Evolutionary conservation across 2,888 invertebrate genomes (phyloP).

Genomic region (Hymenopus coronatus): DNA sequence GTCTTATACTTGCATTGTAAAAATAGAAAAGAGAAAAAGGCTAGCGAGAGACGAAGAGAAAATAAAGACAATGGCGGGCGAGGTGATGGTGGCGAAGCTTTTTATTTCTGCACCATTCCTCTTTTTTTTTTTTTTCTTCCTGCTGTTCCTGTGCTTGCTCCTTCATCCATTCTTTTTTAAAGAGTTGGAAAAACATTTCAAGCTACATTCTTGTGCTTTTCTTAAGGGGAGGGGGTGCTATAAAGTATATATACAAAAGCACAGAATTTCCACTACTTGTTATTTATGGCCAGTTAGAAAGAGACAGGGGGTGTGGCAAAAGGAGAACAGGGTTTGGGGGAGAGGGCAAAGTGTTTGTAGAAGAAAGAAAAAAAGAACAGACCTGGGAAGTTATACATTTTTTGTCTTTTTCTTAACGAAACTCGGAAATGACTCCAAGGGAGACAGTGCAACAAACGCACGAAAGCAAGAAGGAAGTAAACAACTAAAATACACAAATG

Average conservation of each 20-base stretch:
- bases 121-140: neutral
- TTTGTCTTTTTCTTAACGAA: conserved; percentile 19
- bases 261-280: conserved; percentile 28
- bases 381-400: conserved; percentile 24
- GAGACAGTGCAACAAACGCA: conserved; percentile 5
- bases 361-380: neutral
- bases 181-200: conserved; percentile 31
- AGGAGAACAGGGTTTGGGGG: neutral
- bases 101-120: conserved; percentile 20
- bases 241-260: conserved; percentile 21
- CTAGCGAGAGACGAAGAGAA: neutral
- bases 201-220: conserved; percentile 31
- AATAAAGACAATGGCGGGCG: conserved; percentile 23
- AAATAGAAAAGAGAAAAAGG: conserved; percentile 20
- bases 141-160: neutral
- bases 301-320: conserved; percentile 4
- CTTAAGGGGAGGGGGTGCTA: conserved; percentile 25
- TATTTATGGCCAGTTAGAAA: conserved; percentile 29
- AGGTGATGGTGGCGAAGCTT: conserved; percentile 14
- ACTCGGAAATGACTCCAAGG: conserved; percentile 28
- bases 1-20: conserved; percentile 1
- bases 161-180: conserved; percentile 28
- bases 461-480: conserved; percentile 8
- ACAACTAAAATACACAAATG: neutral
- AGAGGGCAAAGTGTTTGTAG: neutral